These are phyloP conservation scores for Stratiolaelaps scimitus DNA, from an alignment of 1,140 invertebrate genomes.

Conservation along the genomic window DNA sequence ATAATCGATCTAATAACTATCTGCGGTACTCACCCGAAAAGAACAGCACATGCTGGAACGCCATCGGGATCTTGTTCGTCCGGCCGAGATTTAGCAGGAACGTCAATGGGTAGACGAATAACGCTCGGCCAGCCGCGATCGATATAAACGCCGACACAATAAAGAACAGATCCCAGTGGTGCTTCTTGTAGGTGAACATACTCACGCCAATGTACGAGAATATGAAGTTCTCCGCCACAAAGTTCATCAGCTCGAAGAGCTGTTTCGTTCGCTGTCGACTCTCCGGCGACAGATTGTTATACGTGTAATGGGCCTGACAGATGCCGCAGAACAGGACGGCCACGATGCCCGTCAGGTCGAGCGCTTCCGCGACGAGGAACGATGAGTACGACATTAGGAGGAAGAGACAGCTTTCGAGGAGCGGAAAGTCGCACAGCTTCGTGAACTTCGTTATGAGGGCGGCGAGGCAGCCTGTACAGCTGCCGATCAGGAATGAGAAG, in stretches of 20 bases:
- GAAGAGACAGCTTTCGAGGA: conserved; percentile 90
- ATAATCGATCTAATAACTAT: conserved; percentile 24
- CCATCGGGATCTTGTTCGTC: conserved; percentile 78
- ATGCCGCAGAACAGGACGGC: conserved; percentile 96
- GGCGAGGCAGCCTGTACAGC: conserved; percentile 76
- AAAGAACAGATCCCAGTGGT: conserved; percentile 80
- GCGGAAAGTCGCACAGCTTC: conserved; percentile 76
- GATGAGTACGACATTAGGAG: conserved; percentile 95
- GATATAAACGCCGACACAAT: conserved; percentile 78
- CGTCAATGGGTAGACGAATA: conserved; percentile 91
- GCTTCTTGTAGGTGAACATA: conserved; percentile 93
- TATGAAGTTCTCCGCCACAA: conserved; percentile 95
- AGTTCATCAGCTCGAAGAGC: conserved; percentile 87
- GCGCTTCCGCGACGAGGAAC: conserved; percentile 88
- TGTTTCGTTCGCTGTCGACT: conserved; percentile 81
- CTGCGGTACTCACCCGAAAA: conserved; percentile 68
- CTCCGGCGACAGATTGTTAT: conserved; percentile 79
- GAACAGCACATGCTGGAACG: conserved; percentile 98
- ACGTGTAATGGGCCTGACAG: conserved; percentile 97
- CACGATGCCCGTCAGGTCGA: conserved; percentile 84
- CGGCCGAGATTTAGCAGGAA: conserved; percentile 80
- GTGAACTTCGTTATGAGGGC: conserved; percentile 94
- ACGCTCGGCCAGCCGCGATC: conserved; percentile 69
- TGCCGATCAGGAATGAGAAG: conserved; percentile 76
- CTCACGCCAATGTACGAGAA: conserved; percentile 98